A percentile compares a stretch with the other conserved stretches of the same genome.
Evolutionary conservation across 2,113 vertebrate genomes (phyloP).

Genomic region (Nansenia antarctica): DNA sequence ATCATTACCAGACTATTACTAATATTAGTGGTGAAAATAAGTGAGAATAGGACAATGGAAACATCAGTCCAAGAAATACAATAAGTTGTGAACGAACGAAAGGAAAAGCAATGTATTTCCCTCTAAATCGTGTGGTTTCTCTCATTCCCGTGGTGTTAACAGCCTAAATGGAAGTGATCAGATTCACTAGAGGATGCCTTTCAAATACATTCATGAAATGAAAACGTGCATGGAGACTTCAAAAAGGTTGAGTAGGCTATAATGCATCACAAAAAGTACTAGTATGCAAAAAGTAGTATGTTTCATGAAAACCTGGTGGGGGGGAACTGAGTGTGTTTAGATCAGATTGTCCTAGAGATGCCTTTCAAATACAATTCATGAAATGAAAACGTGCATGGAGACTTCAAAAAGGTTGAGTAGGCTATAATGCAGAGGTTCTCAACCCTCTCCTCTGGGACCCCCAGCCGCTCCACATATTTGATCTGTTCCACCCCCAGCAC

Average conservation of each 20-base stretch:
- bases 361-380: background rate
- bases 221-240: constrained; percentile 2
- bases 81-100: no score
- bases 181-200: background rate
- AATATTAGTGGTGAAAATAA: no score
- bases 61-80: no score
- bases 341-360: background rate
- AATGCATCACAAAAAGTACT: background rate
- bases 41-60: no score
- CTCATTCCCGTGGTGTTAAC: background rate
- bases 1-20: no score
- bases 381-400: background rate
- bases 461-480: no score
- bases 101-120: no score
- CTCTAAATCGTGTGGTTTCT: background rate
- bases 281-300: background rate
- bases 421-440: background rate
- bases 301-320: background rate
- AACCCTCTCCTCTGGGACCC: no score
- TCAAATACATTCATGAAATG: background rate
- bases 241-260: background rate
- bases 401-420: background rate
- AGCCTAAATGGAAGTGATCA: background rate
- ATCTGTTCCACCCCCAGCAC: no score
- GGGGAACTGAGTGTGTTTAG: background rate